Conservation (phyloP, 2,797 vertebrate genomes). For the Sebastes aleutianus region DNA sequence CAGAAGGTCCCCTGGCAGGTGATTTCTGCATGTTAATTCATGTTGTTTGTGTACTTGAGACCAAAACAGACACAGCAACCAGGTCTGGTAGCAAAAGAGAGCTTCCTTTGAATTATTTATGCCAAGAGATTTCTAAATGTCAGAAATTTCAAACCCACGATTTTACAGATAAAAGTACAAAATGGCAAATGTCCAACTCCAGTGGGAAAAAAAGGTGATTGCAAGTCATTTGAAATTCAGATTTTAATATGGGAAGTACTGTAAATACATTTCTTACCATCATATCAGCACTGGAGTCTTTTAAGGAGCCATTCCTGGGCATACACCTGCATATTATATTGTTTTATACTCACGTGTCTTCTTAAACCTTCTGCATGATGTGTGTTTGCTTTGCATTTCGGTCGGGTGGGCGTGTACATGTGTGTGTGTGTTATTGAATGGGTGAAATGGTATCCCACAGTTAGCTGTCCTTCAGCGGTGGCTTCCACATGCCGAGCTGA, state of each 20-base stretch:
- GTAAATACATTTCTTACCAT: neutral
- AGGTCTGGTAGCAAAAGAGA: neutral
- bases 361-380: neutral
- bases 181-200: neutral
- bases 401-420: neutral
- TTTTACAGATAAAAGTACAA: neutral
- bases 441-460: neutral
- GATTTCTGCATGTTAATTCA: neutral
- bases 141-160: neutral
- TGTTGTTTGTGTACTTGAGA: neutral
- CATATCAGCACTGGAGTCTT: neutral
- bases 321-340: neutral
- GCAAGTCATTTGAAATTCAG: neutral
- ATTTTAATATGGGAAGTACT: neutral
- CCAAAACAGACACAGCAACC: neutral
- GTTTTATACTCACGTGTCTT: neutral
- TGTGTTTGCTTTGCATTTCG: neutral
- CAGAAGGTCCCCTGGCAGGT: too few relatives aligned
- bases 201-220: neutral
- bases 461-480: slow-evolving; percentile 2
- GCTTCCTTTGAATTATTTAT: neutral
- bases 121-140: neutral
- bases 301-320: neutral
- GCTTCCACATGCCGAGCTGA: slow-evolving; percentile 29
- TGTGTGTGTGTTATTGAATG: neutral